Percentiles rank a stretch among this genome's conserved stretches.
Evolutionary conservation across 2,797 vertebrate genomes (phyloP).

Genomic region (Carcharodon carcharias): DNA sequence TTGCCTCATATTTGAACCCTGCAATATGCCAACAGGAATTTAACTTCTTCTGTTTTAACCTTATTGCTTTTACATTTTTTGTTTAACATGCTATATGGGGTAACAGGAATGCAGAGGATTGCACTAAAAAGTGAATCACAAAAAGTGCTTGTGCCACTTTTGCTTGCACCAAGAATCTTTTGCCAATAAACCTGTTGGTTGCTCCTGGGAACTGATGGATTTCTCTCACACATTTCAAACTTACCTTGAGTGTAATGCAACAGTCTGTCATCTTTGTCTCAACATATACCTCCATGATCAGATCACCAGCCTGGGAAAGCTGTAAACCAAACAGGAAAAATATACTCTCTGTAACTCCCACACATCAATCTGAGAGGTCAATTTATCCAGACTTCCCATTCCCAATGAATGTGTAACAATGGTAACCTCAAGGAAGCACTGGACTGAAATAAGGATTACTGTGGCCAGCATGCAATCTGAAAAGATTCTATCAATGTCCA

Average conservation of each 20-base stretch:
- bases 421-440: background rate
- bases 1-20: background rate
- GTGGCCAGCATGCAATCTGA: background rate
- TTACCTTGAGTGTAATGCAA: slow-evolving; percentile 87
- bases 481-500: background rate
- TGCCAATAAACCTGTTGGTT: background rate
- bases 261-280: slow-evolving; percentile 85
- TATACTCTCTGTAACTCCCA: background rate
- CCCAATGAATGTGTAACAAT: background rate
- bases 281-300: slow-evolving; percentile 92
- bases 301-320: slow-evolving; percentile 91
- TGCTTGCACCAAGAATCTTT: background rate
- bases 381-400: background rate
- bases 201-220: background rate
- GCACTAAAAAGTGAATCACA: background rate
- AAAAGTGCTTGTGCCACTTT: background rate
- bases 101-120: background rate
- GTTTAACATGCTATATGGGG: background rate
- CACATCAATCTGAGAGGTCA: background rate
- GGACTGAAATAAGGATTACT: background rate
- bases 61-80: background rate
- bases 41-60: background rate
- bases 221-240: slow-evolving; percentile 39
- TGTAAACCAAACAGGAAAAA: slow-evolving; percentile 46
- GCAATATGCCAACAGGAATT: background rate